Evolutionary conservation across 2,888 invertebrate genomes (phyloP).

Genomic region (Lasius fuliginosus): DNA sequence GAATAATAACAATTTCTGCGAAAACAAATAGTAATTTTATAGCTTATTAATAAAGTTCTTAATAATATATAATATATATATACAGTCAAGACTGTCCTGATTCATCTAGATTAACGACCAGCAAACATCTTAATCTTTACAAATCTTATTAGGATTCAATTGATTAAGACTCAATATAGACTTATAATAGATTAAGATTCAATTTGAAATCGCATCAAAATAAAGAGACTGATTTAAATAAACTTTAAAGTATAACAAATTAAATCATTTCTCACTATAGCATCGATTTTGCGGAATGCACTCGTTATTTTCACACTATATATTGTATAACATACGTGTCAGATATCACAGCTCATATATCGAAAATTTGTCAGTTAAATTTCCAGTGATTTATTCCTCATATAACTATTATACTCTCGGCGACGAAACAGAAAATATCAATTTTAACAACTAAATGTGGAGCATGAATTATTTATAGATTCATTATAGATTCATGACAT

Average conservation of each 20-base stretch:
- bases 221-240: background rate
- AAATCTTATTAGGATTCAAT: background rate
- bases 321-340: background rate
- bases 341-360: constrained; percentile 31
- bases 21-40: constrained; percentile 1
- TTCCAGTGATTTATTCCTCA: constrained; percentile 38
- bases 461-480: constrained; percentile 10
- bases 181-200: background rate
- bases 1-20: constrained; percentile 1
- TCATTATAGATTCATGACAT: background rate
- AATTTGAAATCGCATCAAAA: background rate
- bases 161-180: background rate
- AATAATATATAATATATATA: no score
- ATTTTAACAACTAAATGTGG: constrained; percentile 37
- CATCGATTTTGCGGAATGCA: background rate
- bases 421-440: constrained; percentile 43
- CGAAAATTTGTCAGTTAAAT: constrained; percentile 52
- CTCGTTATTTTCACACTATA: constrained; percentile 3
- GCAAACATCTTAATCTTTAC: background rate
- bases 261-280: background rate
- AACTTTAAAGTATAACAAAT: constrained; percentile 5
- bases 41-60: background rate
- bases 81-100: background rate
- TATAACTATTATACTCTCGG: constrained; percentile 9
- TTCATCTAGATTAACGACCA: background rate